phyloP scores from a whole-genome alignment of 1,140 invertebrate species.

The Hormaphis cornu region DNA sequence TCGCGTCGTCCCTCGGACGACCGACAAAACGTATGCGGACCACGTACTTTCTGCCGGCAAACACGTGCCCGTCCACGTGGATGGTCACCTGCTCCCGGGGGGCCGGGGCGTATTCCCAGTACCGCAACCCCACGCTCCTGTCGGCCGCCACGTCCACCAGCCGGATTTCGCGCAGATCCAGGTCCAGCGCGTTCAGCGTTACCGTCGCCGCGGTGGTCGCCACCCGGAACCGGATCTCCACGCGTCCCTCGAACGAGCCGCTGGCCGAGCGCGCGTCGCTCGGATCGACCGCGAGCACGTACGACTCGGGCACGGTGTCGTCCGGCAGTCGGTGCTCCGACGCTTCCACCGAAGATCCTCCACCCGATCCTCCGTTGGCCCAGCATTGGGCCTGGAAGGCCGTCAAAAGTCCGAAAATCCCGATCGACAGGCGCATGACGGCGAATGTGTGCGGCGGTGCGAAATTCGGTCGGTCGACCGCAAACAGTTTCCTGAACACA shows the following conservation, averaged over 20 bases:
- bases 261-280: slow-evolving; percentile 37
- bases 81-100: background rate
- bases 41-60: background rate
- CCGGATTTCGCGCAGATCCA: background rate
- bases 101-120: background rate
- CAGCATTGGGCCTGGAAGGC: no score
- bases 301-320: slow-evolving; percentile 55
- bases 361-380: no score
- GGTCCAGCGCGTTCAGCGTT: background rate
- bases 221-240: background rate
- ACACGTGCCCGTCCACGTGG: background rate
- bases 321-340: slow-evolving; percentile 51
- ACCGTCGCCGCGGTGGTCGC: background rate
- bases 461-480: no score
- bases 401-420: no score
- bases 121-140: background rate
- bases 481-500: no score
- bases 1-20: background rate
- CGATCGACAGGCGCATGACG: no score
- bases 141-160: background rate
- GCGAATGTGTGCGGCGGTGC: no score
- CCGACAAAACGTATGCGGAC: slow-evolving; percentile 6
- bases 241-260: background rate
- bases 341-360: background rate
- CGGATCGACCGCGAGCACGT: slow-evolving; percentile 53